phyloP scores from a whole-genome alignment of 2,113 vertebrate genomes.

The Gavia stellata region DNA sequence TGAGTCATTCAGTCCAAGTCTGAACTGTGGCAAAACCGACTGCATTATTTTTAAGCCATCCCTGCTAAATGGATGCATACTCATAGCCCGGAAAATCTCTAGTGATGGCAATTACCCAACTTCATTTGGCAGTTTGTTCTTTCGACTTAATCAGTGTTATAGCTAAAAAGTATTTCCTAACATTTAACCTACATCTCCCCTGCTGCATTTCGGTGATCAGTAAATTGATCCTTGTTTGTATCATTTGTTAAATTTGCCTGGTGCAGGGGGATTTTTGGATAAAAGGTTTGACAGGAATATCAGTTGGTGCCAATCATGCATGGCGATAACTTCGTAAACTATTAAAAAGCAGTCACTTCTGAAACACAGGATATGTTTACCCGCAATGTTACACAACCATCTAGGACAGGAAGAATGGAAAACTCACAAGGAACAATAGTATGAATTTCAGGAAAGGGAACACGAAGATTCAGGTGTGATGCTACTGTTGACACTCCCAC shows the following conservation, averaged over 20 bases:
- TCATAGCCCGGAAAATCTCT: constrained; percentile 39
- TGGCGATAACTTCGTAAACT: neutral
- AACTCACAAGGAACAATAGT: neutral
- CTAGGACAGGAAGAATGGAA: neutral
- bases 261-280: neutral
- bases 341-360: neutral
- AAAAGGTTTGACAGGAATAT: constrained; percentile 12
- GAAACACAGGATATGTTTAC: neutral
- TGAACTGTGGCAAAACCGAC: constrained; percentile 16
- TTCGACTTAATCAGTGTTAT: neutral
- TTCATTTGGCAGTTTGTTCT: constrained; percentile 50
- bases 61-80: neutral
- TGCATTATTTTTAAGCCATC: constrained; percentile 14
- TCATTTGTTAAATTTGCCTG: neutral
- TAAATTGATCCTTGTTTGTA: neutral
- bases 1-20: neutral
- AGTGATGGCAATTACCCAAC: constrained; percentile 47
- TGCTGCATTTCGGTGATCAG: neutral
- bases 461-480: neutral
- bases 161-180: constrained; percentile 7
- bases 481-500: neutral
- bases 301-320: neutral
- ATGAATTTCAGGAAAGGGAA: neutral
- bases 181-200: neutral
- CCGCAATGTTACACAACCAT: neutral